phyloP scores from a whole-genome alignment of 2,113 vertebrate species.

The Percina caprodes region DNA sequence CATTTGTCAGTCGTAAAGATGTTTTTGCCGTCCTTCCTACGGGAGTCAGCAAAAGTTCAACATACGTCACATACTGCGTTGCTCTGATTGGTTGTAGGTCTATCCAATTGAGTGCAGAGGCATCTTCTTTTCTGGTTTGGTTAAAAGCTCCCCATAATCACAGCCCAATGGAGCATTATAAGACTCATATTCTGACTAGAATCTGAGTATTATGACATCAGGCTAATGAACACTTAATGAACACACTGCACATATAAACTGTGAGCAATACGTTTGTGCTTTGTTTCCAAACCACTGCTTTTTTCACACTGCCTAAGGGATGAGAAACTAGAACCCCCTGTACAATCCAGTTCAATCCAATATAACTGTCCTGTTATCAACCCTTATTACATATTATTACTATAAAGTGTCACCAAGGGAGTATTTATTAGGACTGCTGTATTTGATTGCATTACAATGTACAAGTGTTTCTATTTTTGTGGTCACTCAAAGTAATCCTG shows the following conservation, averaged over 20 bases:
- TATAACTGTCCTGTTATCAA: background rate
- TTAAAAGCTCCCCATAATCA: too few species aligned
- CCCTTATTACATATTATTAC: background rate
- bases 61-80: too few species aligned
- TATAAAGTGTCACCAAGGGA: background rate
- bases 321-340: background rate
- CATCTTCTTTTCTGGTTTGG: too few species aligned
- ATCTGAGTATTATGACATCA: too few species aligned
- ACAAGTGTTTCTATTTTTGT: slow-evolving; percentile 6
- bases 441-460: background rate
- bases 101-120: too few species aligned
- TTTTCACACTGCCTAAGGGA: background rate
- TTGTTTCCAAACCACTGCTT: slow-evolving; percentile 19
- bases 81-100: too few species aligned
- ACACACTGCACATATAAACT: slow-evolving; percentile 3
- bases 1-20: too few species aligned
- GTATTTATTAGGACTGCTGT: slow-evolving; percentile 17
- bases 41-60: too few species aligned
- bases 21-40: too few species aligned
- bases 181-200: too few species aligned
- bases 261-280: slow-evolving; percentile 14
- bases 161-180: too few species aligned
- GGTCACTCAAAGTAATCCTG: background rate
- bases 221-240: too few species aligned
- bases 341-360: slow-evolving; percentile 3